Percentiles rank a stretch among this genome's conserved stretches.
phyloP scores from a whole-genome alignment of 1,140 invertebrate species.

The Drosophila gunungcola region DNA sequence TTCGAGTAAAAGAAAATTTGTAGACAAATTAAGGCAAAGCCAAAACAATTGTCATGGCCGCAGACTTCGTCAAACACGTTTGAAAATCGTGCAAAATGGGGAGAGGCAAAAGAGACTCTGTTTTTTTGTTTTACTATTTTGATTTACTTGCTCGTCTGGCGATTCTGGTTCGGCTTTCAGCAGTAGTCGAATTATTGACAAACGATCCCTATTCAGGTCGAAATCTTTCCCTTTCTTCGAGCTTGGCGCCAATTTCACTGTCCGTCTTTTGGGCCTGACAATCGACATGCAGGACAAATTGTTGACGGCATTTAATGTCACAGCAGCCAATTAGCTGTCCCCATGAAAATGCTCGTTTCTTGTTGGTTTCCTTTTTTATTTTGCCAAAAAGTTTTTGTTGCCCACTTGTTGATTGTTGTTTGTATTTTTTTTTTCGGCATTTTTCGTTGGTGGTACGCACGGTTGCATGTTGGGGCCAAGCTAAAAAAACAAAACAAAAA shows the following conservation, averaged over 20 bases:
- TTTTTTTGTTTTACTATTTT: constrained; percentile 30
- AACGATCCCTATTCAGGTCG: constrained; percentile 34
- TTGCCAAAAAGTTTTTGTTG: constrained; percentile 43
- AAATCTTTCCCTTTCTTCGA: background rate
- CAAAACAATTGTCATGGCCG: constrained; percentile 61
- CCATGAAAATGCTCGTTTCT: constrained; percentile 77
- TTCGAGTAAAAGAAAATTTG: constrained; percentile 64
- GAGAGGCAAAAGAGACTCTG: background rate
- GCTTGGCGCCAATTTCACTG: constrained; percentile 77
- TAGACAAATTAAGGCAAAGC: constrained; percentile 80
- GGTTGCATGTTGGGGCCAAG: constrained; percentile 63
- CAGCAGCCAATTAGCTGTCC: constrained; percentile 82
- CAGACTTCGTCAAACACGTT: constrained; percentile 67
- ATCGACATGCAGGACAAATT: constrained; percentile 82
- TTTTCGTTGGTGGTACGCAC: constrained; percentile 65
- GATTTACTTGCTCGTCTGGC: constrained; percentile 26
- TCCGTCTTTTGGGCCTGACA: constrained; percentile 57
- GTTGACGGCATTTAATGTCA: constrained; percentile 82
- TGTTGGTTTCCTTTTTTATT: constrained; percentile 35
- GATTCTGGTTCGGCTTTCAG: constrained; percentile 20
- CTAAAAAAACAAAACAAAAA: constrained; percentile 45
- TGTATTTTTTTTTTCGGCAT: constrained; percentile 27
- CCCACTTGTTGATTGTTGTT: constrained; percentile 34
- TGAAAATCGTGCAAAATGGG: constrained; percentile 67
- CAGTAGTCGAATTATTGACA: constrained; percentile 77